Conservation (phyloP, 2,888 invertebrate genomes). For the Leptinotarsa tumamoca region DNA sequence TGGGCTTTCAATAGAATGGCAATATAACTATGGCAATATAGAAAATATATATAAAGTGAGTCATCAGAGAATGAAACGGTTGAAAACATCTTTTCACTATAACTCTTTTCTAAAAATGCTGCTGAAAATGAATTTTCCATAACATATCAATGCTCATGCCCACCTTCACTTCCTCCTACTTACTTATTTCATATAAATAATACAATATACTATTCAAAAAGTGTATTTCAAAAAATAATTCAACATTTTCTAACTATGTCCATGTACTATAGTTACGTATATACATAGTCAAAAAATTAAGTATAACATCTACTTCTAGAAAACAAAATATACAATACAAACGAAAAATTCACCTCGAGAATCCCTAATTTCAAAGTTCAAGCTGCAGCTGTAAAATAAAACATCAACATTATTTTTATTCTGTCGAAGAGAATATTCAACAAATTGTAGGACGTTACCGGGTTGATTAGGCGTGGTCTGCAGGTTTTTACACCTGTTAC, state of each 20-base stretch:
- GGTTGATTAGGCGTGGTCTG: too few relatives aligned
- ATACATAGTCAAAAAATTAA: background rate
- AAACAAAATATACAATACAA: constrained; percentile 9
- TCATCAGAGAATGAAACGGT: too few relatives aligned
- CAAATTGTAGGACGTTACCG: too few relatives aligned
- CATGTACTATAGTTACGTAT: background rate
- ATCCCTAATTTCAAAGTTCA: background rate
- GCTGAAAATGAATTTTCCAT: too few relatives aligned
- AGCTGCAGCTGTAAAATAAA: constrained; percentile 12
- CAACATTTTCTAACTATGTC: background rate
- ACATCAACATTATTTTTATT: background rate
- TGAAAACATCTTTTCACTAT: too few relatives aligned
- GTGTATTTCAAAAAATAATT: constrained; percentile 11
- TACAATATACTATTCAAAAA: constrained; percentile 4
- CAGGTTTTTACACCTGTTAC: too few relatives aligned
- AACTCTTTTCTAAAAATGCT: too few relatives aligned
- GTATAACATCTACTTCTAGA: background rate
- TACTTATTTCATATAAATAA: background rate
- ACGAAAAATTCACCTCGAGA: background rate
- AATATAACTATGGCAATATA: too few relatives aligned
- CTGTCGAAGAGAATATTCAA: background rate
- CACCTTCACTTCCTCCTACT: too few relatives aligned
- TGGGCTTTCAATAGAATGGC: too few relatives aligned
- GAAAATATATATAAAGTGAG: too few relatives aligned
- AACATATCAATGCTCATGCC: too few relatives aligned